Evolutionary conservation across 1,140 invertebrate genomes (phyloP).

Genomic region (Zaprionus taronus): DNA sequence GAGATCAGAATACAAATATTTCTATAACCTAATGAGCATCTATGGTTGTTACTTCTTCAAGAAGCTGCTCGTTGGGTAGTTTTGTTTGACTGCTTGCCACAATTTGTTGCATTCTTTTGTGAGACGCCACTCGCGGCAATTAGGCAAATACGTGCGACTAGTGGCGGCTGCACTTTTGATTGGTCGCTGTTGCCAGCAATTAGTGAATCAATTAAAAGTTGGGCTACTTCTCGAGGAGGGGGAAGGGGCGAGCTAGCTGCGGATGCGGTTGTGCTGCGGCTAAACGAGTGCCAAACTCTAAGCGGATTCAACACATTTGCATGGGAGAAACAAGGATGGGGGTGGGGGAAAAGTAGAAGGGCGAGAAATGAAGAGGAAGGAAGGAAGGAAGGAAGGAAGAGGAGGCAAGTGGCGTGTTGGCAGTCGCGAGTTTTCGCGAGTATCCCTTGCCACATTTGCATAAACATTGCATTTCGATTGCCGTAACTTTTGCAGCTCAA

Average conservation of each 20-base stretch:
- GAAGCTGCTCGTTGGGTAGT: no score
- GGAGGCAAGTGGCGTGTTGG: background rate
- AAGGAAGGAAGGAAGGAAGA: background rate
- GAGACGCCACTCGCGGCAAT: conserved; percentile 8
- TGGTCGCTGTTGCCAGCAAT: conserved; percentile 43
- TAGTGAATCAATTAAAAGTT: conserved; percentile 58
- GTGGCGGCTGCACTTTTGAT: conserved; percentile 26
- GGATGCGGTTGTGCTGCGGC: background rate
- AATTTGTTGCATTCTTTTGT: conserved; percentile 13
- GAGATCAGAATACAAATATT: no score
- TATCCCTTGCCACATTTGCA: background rate
- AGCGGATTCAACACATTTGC: conserved; percentile 5
- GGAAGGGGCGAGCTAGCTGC: background rate
- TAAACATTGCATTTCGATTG: conserved; percentile 13
- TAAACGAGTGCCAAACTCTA: conserved; percentile 3
- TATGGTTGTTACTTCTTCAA: no score
- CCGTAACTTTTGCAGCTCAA: conserved; percentile 41
- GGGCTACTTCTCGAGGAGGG: background rate
- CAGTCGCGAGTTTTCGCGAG: background rate
- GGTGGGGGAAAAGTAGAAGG: background rate
- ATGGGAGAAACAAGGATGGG: background rate
- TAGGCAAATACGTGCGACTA: conserved; percentile 17
- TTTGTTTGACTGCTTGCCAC: background rate
- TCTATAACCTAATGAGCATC: no score
- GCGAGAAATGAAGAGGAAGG: background rate